A percentile compares a stretch with the other conserved stretches of the same genome.
Conservation (phyloP, 2,113 vertebrate species). For the Girardinichthys multiradiatus region DNA sequence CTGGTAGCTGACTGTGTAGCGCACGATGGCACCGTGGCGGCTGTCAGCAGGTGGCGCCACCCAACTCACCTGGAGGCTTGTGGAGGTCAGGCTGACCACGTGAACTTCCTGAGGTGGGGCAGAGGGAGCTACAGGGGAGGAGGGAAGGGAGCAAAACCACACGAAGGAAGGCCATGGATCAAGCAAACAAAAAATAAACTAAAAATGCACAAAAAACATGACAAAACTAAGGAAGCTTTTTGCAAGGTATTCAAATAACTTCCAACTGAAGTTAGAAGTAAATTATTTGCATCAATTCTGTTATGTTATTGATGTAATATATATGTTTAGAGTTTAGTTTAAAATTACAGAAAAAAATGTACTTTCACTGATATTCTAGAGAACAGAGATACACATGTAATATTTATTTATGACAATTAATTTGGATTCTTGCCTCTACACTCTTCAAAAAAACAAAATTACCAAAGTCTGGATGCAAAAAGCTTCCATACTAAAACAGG, state of each 20-base stretch:
- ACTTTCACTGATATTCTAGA: too few species aligned
- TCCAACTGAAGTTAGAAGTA: neutral
- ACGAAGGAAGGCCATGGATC: constrained; percentile 84
- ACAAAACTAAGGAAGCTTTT: constrained; percentile 63
- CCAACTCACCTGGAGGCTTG: constrained; percentile 99
- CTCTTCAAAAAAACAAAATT: neutral
- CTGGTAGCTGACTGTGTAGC: constrained; percentile 94
- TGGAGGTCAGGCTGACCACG: constrained; percentile 93
- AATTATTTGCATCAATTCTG: neutral
- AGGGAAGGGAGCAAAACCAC: constrained; percentile 63
- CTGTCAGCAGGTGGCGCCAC: constrained; percentile 93
- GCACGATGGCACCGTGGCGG: constrained; percentile 94
- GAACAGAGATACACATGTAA: too few species aligned
- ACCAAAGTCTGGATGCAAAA: constrained; percentile 9
- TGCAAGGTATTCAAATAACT: constrained; percentile 4
- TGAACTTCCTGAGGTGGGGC: constrained; percentile 96
- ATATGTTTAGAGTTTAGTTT: too few species aligned
- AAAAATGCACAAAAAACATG: constrained; percentile 54
- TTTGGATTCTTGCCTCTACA: neutral
- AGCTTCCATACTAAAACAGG: constrained; percentile 53
- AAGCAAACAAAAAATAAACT: constrained; percentile 79
- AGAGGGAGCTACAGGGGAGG: constrained; percentile 87
- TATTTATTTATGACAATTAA: neutral
- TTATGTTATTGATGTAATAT: too few species aligned
- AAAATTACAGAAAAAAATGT: too few species aligned